These are phyloP conservation scores for Scarus forsteni DNA, from an alignment of 2,797 vertebrate species.

Conservation along the genomic window DNA sequence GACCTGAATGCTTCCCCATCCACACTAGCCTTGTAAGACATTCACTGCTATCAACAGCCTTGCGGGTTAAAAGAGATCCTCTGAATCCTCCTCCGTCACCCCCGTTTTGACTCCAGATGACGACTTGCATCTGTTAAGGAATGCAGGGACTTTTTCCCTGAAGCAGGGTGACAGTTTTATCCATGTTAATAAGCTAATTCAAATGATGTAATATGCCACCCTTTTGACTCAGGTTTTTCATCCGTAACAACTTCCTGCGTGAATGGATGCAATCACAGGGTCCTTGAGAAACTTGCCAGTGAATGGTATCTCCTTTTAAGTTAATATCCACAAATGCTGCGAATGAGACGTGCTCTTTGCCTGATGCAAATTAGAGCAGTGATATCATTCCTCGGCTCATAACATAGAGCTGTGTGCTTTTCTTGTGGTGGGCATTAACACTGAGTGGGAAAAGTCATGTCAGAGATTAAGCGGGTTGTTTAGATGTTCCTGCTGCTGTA, in stretches of 20 bases:
- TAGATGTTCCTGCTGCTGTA: constrained; percentile 33
- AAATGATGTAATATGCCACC: constrained; percentile 57
- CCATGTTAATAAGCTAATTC: constrained; percentile 51
- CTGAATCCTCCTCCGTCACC: constrained; percentile 10
- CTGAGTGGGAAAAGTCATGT: constrained; percentile 36
- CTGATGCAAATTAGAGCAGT: constrained; percentile 41
- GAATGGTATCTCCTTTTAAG: constrained; percentile 57
- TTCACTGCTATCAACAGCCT: neutral
- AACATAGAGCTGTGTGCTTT: constrained; percentile 11
- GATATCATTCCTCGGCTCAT: constrained; percentile 25
- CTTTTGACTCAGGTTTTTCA: constrained; percentile 60
- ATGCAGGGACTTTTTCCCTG: constrained; percentile 38
- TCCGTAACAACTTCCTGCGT: constrained; percentile 63
- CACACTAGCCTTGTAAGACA: neutral
- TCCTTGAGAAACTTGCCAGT: constrained; percentile 59
- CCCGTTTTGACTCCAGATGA: constrained; percentile 31
- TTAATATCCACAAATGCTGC: constrained; percentile 57
- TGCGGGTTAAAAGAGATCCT: constrained; percentile 1
- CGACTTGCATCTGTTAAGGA: constrained; percentile 41
- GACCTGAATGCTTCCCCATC: too few relatives aligned
- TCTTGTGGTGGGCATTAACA: constrained; percentile 17
- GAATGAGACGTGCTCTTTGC: constrained; percentile 48
- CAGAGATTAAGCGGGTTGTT: constrained; percentile 35
- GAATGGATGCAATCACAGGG: constrained; percentile 70
- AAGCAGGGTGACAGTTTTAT: constrained; percentile 50